phyloP scores from a whole-genome alignment of 1,140 invertebrate genomes.

The Paraescarpia echinospica region DNA sequence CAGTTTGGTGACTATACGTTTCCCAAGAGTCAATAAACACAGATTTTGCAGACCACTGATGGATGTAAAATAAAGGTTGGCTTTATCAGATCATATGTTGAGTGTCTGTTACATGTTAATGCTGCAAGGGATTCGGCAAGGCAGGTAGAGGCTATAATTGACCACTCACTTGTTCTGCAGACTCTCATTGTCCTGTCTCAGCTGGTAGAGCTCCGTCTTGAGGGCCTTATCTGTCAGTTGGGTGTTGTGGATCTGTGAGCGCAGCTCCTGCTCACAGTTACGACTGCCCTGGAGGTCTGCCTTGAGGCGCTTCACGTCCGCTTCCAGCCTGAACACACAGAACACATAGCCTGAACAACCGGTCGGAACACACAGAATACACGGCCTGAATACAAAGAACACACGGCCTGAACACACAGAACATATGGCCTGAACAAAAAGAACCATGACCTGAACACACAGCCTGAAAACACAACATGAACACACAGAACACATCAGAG shows the following conservation, averaged over 20 bases:
- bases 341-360: not conserved
- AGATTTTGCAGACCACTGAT: too few species aligned
- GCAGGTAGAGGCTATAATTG: not conserved
- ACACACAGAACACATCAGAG: too few species aligned
- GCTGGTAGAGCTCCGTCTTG: slow-evolving; percentile 73
- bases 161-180: slow-evolving; percentile 73
- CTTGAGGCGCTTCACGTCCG: slow-evolving; percentile 79
- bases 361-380: not conserved
- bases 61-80: too few species aligned
- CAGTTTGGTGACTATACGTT: too few species aligned
- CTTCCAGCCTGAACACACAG: slow-evolving; percentile 61
- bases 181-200: slow-evolving; percentile 81
- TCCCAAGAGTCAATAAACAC: too few species aligned
- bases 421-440: slow-evolving; percentile 59
- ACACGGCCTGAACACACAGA: too few species aligned
- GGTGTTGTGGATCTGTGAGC: slow-evolving; percentile 73
- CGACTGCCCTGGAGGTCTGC: slow-evolving; percentile 71
- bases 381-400: not conserved
- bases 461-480: not conserved
- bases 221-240: slow-evolving; percentile 72
- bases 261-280: slow-evolving; percentile 80
- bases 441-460: not conserved
- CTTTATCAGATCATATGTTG: too few species aligned
- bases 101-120: too few species aligned
- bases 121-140: too few species aligned